These are phyloP conservation scores for Neodiprion lecontei DNA, from an alignment of 1,140 invertebrate species.

Conservation along the genomic window DNA sequence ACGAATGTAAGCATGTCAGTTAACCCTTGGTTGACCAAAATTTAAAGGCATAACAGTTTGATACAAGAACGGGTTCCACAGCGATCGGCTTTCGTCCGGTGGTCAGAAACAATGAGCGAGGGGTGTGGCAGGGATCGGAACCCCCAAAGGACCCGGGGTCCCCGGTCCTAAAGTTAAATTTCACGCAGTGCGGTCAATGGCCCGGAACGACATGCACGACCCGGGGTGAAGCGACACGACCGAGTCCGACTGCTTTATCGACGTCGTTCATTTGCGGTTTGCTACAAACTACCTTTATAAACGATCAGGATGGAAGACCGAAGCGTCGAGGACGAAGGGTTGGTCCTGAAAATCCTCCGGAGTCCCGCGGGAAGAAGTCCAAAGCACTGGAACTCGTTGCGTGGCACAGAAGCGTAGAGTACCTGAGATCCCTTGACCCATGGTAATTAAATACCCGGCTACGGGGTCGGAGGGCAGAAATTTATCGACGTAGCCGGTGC, in stretches of 20 bases:
- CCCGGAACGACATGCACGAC: conserved; percentile 44
- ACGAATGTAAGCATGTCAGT: too few relatives aligned
- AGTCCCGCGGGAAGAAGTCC: too few relatives aligned
- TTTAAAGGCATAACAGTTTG: too few relatives aligned
- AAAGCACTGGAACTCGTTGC: conserved; percentile 18
- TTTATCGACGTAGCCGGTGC: conserved; percentile 38
- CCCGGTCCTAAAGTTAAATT: not conserved
- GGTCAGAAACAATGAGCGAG: too few relatives aligned
- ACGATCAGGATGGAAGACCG: not conserved
- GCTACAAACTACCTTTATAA: not conserved
- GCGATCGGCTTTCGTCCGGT: too few relatives aligned
- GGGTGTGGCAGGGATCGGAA: too few relatives aligned
- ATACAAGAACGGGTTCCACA: too few relatives aligned
- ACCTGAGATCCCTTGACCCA: conserved; percentile 33
- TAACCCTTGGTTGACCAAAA: too few relatives aligned
- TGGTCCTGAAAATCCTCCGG: conserved; percentile 15
- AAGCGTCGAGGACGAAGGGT: not conserved
- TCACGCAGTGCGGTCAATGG: conserved; percentile 36
- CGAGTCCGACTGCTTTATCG: conserved; percentile 43
- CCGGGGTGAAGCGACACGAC: conserved; percentile 38
- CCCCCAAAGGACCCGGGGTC: not conserved
- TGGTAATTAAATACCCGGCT: conserved; percentile 38
- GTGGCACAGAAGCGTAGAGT: not conserved
- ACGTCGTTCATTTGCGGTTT: conserved; percentile 40
- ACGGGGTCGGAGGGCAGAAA: conserved; percentile 28